A percentile compares a stretch with the other conserved stretches of the same genome.
Conservation (phyloP, 2,888 invertebrate species). For the Cabera pusaria region DNA sequence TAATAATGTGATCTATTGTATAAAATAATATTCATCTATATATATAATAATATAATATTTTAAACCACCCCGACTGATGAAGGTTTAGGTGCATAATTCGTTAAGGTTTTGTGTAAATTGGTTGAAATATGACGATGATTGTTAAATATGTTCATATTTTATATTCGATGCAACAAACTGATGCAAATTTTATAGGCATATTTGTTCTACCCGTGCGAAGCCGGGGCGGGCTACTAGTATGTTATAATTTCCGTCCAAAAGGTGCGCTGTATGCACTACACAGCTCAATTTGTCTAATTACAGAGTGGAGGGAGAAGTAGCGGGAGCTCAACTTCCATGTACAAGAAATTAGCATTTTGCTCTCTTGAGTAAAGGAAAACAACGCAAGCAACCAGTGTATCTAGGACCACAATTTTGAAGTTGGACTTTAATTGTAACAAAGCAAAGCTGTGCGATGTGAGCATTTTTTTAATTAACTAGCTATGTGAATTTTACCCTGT, state of each 20-base stretch:
- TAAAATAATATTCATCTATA: too few species aligned
- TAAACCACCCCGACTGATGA: too few species aligned
- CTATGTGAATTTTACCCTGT: neutral
- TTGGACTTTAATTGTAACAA: slow-evolving; percentile 7
- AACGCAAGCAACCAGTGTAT: slow-evolving; percentile 7
- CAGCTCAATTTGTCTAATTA: slow-evolving; percentile 20
- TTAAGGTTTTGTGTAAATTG: too few species aligned
- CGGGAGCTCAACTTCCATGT: slow-evolving; percentile 8
- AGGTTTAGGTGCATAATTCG: too few species aligned
- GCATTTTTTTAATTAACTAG: neutral
- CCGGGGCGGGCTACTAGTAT: too few species aligned
- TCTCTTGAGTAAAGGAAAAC: slow-evolving; percentile 13
- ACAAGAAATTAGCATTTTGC: slow-evolving; percentile 13
- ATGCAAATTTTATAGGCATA: too few species aligned
- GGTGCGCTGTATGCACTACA: slow-evolving; percentile 19
- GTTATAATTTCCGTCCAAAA: slow-evolving; percentile 19
- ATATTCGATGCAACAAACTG: too few species aligned
- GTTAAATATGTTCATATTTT: too few species aligned
- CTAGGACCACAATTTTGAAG: slow-evolving; percentile 4
- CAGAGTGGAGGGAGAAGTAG: slow-evolving; percentile 3
- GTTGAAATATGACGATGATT: too few species aligned
- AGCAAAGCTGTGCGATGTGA: slow-evolving; percentile 1
- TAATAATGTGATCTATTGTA: too few species aligned
- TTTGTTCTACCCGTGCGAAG: too few species aligned
- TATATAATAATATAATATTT: too few species aligned